Evolutionary conservation across 2,888 invertebrate genomes (phyloP), one percentile per base, ranked within the genome.

Genomic region (Cylindroiulus punctatus): DNA sequence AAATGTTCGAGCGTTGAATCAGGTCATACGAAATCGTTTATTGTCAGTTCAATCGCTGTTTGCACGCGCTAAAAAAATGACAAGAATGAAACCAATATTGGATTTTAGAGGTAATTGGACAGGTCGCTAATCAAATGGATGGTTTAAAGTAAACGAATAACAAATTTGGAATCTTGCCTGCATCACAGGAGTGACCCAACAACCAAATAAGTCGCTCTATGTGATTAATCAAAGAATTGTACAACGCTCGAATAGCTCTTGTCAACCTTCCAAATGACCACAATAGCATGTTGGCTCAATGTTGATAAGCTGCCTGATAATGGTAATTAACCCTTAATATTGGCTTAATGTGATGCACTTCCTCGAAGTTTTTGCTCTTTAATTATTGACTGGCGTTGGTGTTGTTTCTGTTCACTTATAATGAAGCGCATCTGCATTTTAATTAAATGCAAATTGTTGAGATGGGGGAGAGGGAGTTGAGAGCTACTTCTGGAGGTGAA

Each of bases 361-460:
- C 76, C 76, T 76, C 76, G 22, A 2, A 0, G 30, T 76, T 76
- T 76, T 76, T 26, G 12, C 22, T 14, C 76, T 76, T 76, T 76
- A 76, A 76, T 76, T 76, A 76, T 76, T 26, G 76, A 22, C 30
- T 26, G 22, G 30, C 22, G 76, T 76, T 76, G 76, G 5, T 30
- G 30, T 65, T 65, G 65, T 22, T 65, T 26, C 65, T 65, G 76
- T 76, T 76, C 30, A 76, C 12, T 65, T 76, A 76, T 76, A 76
- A 76, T 76, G 76, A 76, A 76, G 76, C 76, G 26, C 76, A 76
- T 76, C 76, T 76, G 30, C 76, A 76, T 76, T 76, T 76, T 76
- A 76, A 76, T 76, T 76, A 76, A 76, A 76, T 76, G 30, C 76
- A 76, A 76, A 76, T 76, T 76, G 14, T 76, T 76, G 30, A 10